Evolutionary conservation across 2,888 invertebrate genomes (phyloP).

Genomic region (Hecatera dysodea): DNA sequence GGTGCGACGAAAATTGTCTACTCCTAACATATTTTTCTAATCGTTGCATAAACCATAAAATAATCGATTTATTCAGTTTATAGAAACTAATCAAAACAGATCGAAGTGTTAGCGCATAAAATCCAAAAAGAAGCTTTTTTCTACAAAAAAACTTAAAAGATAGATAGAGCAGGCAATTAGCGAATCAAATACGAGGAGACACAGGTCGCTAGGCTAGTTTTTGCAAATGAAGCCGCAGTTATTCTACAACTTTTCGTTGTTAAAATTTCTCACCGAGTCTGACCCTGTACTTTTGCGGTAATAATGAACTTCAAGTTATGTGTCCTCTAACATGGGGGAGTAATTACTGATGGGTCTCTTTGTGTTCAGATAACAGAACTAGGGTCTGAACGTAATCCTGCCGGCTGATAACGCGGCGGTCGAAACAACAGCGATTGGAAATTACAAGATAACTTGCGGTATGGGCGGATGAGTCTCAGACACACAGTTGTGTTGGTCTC

Average conservation of each 20-base stretch:
- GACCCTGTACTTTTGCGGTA: constrained; percentile 57
- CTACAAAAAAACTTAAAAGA: no score
- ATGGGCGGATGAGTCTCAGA: constrained; percentile 8
- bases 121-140: no score
- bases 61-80: no score
- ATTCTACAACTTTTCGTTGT: no score
- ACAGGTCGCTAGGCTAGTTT: no score
- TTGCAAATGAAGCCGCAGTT: no score
- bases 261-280: neutral
- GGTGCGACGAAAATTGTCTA: neutral
- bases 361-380: constrained; percentile 76
- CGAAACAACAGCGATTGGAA: constrained; percentile 52
- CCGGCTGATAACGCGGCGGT: constrained; percentile 45
- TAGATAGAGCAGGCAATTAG: no score
- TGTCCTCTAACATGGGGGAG: constrained; percentile 73
- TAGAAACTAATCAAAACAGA: no score
- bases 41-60: no score
- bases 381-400: constrained; percentile 67
- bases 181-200: no score
- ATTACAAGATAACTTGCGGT: constrained; percentile 55
- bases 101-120: no score
- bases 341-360: constrained; percentile 83
- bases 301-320: constrained; percentile 80
- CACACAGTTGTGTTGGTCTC: neutral
- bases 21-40: no score